Evolutionary conservation across 2,888 invertebrate genomes (phyloP), one percentile per base, ranked within the genome.

Genomic region (Ceraclea dissimilis): DNA sequence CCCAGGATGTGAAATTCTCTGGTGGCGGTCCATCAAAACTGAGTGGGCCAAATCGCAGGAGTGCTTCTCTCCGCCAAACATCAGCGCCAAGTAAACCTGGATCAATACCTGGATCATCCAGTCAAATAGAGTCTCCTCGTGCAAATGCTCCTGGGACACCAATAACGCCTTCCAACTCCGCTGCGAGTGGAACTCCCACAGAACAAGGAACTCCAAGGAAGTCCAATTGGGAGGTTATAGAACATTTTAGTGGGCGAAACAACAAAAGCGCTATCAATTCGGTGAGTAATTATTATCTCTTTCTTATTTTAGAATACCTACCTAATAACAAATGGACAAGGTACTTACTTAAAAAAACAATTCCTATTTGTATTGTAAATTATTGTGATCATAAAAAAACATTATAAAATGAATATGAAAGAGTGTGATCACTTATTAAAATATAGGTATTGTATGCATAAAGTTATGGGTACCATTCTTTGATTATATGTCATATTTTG

Each of bases 181-280:
- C 68, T 68, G 46, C 75, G 68, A 20, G 69, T 65, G 52, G 72
- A 64, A 66, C 79, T 58, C 70, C 79, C 54, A 69, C 82, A 61
- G 74, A 82, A 18, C 81, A 84, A 47, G 82, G 82, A 18, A 82
- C 82, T 2, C 80, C 84, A 2, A 83, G 84, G 70, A 90, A 90
- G 70, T 90, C 90, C 66, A 91, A 92, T 74, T 92, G 91, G 91
- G 90, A 91, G 70, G 91, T 92, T 64, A 91, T 92, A 66, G 90
- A 92, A 71, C 91, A 92, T 73, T 91, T 88, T 73, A 84, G 83
- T 58, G 78, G 79, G 51, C 79, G 75, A 60, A 66, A 79, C 79
- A 62, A 76, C 22, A 55, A 48, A 18, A 46, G 39, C 39, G 49
- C 56, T 2, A 19, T 46, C 13, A 54, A 54, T 31, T 20, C 49